phyloP scores from a whole-genome alignment of 37 sponge, comb jelly and placozoan genomes.

The Chondrilla cf. caribensis region DNA sequence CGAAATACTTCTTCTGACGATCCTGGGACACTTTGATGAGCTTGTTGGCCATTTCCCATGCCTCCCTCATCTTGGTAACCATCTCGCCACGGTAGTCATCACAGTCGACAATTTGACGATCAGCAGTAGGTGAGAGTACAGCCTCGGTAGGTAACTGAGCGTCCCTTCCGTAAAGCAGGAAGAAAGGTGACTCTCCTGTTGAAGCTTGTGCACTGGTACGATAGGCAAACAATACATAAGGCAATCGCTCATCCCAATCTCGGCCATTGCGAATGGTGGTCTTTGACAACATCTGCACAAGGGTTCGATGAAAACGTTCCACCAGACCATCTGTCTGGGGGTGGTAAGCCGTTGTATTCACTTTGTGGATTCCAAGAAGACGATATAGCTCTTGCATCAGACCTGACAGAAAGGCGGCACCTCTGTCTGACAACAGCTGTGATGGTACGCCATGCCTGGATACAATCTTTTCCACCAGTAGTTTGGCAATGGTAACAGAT shows the following conservation, averaged over 20 bases:
- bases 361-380: slow-evolving; percentile 45
- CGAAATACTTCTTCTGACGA: slow-evolving; percentile 4
- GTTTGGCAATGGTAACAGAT: slow-evolving; percentile 51
- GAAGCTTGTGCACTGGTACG: slow-evolving; percentile 30
- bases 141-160: slow-evolving; percentile 26
- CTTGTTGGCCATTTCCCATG: slow-evolving; percentile 12
- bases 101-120: background rate
- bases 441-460: slow-evolving; percentile 58
- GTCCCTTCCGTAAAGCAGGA: slow-evolving; percentile 51
- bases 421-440: slow-evolving; percentile 52
- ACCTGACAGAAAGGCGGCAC: slow-evolving; percentile 29
- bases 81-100: slow-evolving; percentile 19
- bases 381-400: slow-evolving; percentile 30
- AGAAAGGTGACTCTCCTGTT: too few relatives aligned
- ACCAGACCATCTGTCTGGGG: slow-evolving; percentile 56
- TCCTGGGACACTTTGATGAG: slow-evolving; percentile 3
- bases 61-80: background rate
- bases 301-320: slow-evolving; percentile 44
- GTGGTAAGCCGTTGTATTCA: slow-evolving; percentile 55
- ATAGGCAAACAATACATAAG: slow-evolving; percentile 45
- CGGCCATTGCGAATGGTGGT: slow-evolving; percentile 1
- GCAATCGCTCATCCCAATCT: slow-evolving; percentile 38
- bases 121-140: background rate
- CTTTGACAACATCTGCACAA: slow-evolving; percentile 42
- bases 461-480: slow-evolving; percentile 50